A percentile compares a stretch with the other conserved stretches of the same genome.
Evolutionary conservation across 92 coral and sea anemone species (phyloP).

Genomic region (Porites divaricata): DNA sequence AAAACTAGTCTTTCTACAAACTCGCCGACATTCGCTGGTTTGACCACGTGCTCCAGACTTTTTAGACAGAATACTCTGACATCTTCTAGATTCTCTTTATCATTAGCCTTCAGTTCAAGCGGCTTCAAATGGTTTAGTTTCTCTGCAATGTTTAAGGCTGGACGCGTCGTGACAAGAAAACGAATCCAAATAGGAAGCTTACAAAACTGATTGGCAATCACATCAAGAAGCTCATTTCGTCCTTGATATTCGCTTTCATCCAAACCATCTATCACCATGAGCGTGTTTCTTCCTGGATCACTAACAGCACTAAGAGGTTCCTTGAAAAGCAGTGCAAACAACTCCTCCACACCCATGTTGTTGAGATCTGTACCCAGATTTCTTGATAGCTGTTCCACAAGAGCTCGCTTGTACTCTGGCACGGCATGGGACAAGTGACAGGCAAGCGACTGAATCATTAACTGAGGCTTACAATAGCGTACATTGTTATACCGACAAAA

Average conservation of each 20-base stretch:
- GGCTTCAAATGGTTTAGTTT: slow-evolving; percentile 34
- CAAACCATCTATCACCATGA: slow-evolving; percentile 65
- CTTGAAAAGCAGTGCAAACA: slow-evolving; percentile 58
- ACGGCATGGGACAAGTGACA: slow-evolving; percentile 47
- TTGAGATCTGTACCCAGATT: slow-evolving; percentile 33
- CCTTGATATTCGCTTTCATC: slow-evolving; percentile 67
- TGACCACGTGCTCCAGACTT: slow-evolving; percentile 6
- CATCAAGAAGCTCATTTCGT: slow-evolving; percentile 46
- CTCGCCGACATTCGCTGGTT: not conserved
- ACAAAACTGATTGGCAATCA: slow-evolving; percentile 50
- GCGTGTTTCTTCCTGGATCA: slow-evolving; percentile 43
- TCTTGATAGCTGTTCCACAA: slow-evolving; percentile 52
- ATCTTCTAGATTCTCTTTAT: slow-evolving; percentile 51
- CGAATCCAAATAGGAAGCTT: slow-evolving; percentile 61
- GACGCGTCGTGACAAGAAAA: slow-evolving; percentile 63
- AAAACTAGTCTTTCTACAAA: slow-evolving; percentile 16
- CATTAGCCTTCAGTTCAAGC: slow-evolving; percentile 30
- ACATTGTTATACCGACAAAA: slow-evolving; percentile 59
- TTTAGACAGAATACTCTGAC: slow-evolving; percentile 7
- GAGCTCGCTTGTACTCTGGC: slow-evolving; percentile 53
- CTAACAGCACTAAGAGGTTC: slow-evolving; percentile 52
- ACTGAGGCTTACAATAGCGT: slow-evolving; percentile 45
- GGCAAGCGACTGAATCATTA: slow-evolving; percentile 71
- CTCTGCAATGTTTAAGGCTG: slow-evolving; percentile 40
- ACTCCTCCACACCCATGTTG: slow-evolving; percentile 36